These are phyloP conservation scores for Callopanchax toddi DNA, from an alignment of 2,113 vertebrate species.

Conservation along the genomic window DNA sequence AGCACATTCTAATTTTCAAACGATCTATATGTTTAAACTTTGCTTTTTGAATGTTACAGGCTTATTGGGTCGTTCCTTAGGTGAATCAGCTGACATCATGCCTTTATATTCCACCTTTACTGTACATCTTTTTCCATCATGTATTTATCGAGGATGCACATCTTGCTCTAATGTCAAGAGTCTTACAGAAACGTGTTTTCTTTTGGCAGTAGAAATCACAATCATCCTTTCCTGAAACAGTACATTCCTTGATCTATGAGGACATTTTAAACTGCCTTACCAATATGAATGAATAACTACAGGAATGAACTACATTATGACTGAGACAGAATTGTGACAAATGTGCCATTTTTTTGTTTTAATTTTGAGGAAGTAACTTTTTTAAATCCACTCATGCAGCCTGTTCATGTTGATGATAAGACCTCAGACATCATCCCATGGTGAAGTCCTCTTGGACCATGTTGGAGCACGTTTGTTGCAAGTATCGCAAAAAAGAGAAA, in stretches of 20 bases:
- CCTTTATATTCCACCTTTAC: conserved; percentile 45
- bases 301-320: conserved; percentile 15
- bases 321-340: conserved; percentile 20
- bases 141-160: conserved; percentile 34
- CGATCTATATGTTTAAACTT: conserved; percentile 43
- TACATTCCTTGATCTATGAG: conserved; percentile 51
- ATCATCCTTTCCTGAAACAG: conserved; percentile 50
- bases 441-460: conserved; percentile 2
- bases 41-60: conserved; percentile 58
- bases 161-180: conserved; percentile 31
- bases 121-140: conserved; percentile 8
- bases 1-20: conserved; percentile 62
- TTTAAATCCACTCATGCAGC: conserved; percentile 1
- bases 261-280: conserved; percentile 70
- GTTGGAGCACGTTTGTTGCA: conserved; percentile 1
- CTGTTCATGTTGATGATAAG: conserved; percentile 23
- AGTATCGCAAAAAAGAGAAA: conserved; percentile 1
- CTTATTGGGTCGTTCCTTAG: conserved; percentile 46
- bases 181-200: conserved; percentile 38
- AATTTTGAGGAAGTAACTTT: conserved; percentile 20
- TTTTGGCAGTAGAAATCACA: conserved; percentile 36
- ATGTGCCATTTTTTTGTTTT: conserved; percentile 11
- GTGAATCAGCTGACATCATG: conserved; percentile 22
- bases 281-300: conserved; percentile 44
- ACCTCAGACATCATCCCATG: not conserved